Conservation (phyloP, 2,113 vertebrate genomes). For the Alaudala cheleensis region DNA sequence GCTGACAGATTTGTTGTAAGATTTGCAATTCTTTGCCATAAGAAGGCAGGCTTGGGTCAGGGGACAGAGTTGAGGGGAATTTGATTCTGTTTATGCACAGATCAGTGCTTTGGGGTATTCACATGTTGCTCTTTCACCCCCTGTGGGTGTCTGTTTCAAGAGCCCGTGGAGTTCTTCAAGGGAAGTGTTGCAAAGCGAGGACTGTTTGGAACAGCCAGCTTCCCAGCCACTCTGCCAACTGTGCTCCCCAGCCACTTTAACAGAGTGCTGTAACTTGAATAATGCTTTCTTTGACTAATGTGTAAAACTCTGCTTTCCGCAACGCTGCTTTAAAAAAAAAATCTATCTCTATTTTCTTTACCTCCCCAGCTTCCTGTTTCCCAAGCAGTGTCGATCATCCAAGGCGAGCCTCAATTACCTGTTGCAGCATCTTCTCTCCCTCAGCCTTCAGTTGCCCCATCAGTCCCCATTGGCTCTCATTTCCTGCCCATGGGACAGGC, state of each 20-base stretch:
- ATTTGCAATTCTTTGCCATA: background rate
- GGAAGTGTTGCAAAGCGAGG: background rate
- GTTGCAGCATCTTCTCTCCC: slow-evolving; percentile 71
- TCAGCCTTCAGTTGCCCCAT: slow-evolving; percentile 74
- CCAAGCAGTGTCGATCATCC: slow-evolving; percentile 77
- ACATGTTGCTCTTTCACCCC: background rate
- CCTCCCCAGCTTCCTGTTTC: slow-evolving; percentile 83
- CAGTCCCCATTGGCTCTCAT: slow-evolving; percentile 75
- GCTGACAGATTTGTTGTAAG: background rate
- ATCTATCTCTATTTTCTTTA: slow-evolving; percentile 79
- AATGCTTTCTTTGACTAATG: slow-evolving; percentile 73
- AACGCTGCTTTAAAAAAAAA: slow-evolving; percentile 70
- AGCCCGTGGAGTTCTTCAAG: background rate
- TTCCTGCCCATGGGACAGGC: slow-evolving; percentile 77
- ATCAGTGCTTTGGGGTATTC: background rate
- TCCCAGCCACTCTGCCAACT: slow-evolving; percentile 54
- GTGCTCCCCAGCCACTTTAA: slow-evolving; percentile 25
- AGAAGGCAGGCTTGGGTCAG: slow-evolving; percentile 23
- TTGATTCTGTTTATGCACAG: background rate
- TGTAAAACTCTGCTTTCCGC: slow-evolving; percentile 74
- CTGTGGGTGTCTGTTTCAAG: slow-evolving; percentile 10
- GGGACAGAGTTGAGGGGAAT: background rate
- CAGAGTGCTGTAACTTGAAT: slow-evolving; percentile 51
- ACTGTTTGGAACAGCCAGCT: background rate
- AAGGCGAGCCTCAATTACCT: slow-evolving; percentile 80